phyloP scores from a whole-genome alignment of 2,797 vertebrate species.

The Centropyge bicolor region DNA sequence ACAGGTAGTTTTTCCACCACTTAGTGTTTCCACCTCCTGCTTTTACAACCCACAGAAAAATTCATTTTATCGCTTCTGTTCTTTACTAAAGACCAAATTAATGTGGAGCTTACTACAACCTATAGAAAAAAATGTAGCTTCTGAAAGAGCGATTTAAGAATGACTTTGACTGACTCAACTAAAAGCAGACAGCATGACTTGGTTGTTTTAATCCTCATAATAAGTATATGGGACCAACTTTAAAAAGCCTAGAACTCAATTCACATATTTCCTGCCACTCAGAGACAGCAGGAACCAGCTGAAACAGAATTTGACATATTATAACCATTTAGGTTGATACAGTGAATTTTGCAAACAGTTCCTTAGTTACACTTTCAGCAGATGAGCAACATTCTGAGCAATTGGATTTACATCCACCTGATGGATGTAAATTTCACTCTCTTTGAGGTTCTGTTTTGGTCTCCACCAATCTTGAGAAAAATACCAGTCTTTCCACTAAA shows the following conservation, averaged over 20 bases:
- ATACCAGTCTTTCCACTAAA: background rate
- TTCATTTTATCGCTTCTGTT: constrained; percentile 1
- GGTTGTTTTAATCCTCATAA: background rate
- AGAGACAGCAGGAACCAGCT: background rate
- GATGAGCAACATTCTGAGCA: background rate
- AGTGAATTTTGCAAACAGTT: background rate
- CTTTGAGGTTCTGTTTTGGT: background rate
- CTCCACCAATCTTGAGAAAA: background rate
- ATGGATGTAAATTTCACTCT: background rate
- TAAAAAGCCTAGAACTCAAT: background rate
- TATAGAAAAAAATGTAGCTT: background rate
- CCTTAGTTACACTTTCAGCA: background rate
- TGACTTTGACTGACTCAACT: background rate
- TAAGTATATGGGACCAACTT: background rate
- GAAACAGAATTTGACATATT: background rate
- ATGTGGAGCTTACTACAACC: background rate
- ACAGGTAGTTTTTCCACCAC: background rate
- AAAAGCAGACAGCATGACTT: background rate
- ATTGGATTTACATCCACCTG: too few species aligned
- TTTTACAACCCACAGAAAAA: constrained; percentile 17
- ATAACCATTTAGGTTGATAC: background rate
- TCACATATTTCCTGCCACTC: background rate
- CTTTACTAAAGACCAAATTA: constrained; percentile 1
- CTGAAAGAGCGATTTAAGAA: background rate
- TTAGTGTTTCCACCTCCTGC: background rate